These are phyloP conservation scores for Aurelia aurita DNA, from an alignment of 30 jellyfish, hydroid and myxozoan genomes.

Conservation along the genomic window DNA sequence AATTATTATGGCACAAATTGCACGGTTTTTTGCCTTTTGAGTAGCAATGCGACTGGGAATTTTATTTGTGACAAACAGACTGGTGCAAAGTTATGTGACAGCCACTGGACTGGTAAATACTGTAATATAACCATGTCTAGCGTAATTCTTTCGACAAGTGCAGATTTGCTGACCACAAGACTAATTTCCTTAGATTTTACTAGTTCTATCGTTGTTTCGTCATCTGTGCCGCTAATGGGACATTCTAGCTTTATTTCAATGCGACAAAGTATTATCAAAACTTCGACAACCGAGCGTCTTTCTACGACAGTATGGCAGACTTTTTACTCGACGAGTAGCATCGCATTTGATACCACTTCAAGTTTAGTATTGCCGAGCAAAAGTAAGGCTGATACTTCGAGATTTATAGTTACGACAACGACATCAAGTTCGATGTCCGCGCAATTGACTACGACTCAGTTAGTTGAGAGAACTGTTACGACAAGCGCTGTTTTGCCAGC, in stretches of 20 bases:
- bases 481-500: background rate
- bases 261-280: background rate
- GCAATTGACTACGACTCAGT: slow-evolving; percentile 1
- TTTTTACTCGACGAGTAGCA: background rate
- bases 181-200: no score
- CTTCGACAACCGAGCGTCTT: background rate
- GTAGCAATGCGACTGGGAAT: background rate
- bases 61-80: slow-evolving; percentile 63
- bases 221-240: no score
- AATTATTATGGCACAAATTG: slow-evolving; percentile 58
- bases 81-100: slow-evolving; percentile 54
- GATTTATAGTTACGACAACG: background rate
- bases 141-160: background rate
- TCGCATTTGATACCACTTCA: background rate
- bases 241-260: background rate
- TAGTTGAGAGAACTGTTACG: slow-evolving; percentile 1
- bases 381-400: background rate
- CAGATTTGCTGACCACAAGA: background rate
- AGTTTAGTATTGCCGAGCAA: background rate
- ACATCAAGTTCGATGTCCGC: background rate
- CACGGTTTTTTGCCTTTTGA: slow-evolving; percentile 39
- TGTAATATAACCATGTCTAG: slow-evolving; percentile 21
- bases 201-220: no score
- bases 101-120: slow-evolving; percentile 35
- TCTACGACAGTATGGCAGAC: slow-evolving; percentile 1